Evolutionary conservation across 2,113 vertebrate genomes (phyloP).

Genomic region (Neodon shergylaensis): DNA sequence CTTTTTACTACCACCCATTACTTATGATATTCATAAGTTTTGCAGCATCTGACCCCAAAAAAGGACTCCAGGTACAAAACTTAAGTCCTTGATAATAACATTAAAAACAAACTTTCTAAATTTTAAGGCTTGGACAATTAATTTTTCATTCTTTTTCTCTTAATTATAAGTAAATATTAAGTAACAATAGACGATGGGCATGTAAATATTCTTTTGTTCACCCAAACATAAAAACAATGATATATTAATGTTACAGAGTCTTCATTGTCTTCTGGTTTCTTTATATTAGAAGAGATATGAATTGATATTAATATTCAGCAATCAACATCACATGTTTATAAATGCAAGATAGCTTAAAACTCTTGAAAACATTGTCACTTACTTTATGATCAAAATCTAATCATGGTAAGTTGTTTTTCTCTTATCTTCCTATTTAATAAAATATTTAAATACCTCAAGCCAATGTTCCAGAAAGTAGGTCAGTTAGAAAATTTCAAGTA

Average conservation of each 20-base stretch:
- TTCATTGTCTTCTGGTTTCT: not conserved
- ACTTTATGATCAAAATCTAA: not conserved
- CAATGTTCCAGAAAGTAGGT: not conserved
- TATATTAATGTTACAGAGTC: not conserved
- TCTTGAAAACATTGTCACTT: not conserved
- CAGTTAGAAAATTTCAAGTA: not conserved
- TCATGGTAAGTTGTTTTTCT: not conserved
- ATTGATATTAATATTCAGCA: not conserved
- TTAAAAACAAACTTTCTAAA: not conserved
- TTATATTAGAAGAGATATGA: not conserved
- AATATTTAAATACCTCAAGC: not conserved
- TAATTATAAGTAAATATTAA: not conserved
- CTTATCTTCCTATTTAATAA: not conserved
- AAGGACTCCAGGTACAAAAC: not conserved
- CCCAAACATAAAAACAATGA: not conserved
- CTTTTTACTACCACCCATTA: not conserved
- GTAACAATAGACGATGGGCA: not conserved
- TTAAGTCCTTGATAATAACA: not conserved
- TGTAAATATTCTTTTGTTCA: not conserved
- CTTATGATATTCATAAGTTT: not conserved
- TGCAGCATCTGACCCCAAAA: not conserved
- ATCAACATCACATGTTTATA: not conserved
- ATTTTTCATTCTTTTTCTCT: not conserved
- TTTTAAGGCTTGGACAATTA: not conserved
- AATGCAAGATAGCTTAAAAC: not conserved